phyloP scores from a whole-genome alignment of 2,888 invertebrate genomes.

The Dinocampus coccinellae region DNA sequence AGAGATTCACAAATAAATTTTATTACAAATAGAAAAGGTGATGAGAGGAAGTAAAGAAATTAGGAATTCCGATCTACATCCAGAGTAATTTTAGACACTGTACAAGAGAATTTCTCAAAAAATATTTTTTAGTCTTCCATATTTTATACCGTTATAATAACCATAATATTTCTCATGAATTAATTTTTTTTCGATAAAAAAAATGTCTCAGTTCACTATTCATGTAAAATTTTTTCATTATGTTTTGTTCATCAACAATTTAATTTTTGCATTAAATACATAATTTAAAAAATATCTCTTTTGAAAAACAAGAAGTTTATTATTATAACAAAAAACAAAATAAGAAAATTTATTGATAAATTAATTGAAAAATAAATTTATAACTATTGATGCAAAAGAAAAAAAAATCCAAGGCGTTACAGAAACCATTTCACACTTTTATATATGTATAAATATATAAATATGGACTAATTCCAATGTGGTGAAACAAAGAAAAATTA shows the following conservation, averaged over 20 bases:
- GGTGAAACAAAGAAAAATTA: no score
- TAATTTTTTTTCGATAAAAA: background rate
- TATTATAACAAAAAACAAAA: no score
- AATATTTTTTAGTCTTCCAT: background rate
- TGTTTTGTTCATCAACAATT: no score
- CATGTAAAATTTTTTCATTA: no score
- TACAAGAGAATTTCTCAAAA: background rate
- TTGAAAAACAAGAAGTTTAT: no score
- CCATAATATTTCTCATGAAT: background rate
- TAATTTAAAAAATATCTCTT: no score
- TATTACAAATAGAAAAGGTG: background rate
- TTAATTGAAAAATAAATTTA: background rate
- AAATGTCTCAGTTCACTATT: no score
- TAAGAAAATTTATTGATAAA: background rate
- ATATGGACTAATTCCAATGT: no score
- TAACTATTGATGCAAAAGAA: background rate
- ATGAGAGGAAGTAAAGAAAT: background rate
- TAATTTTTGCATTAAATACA: no score
- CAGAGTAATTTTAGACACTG: background rate
- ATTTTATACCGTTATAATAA: background rate
- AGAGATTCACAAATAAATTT: background rate
- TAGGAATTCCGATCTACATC: background rate
- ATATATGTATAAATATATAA: slow-evolving; percentile 42
- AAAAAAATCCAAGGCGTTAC: slow-evolving; percentile 50
- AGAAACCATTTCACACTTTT: slow-evolving; percentile 62